Base-by-base conservation (phyloP, 1,140 invertebrate genomes). In the Drosophila nigrodunni region DNA sequence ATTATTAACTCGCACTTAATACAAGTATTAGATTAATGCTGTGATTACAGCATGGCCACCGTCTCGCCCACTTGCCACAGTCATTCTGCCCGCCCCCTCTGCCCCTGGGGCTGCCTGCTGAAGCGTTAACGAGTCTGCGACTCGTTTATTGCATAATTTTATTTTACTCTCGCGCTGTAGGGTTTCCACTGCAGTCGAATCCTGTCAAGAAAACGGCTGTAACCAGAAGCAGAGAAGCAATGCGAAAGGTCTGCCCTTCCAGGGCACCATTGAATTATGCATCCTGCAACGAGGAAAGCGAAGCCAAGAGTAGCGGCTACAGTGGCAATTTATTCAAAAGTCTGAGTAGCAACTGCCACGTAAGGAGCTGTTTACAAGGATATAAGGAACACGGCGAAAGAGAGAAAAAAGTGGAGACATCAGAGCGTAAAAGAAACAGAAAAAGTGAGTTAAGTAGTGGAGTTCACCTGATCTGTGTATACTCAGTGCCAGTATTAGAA, bases 11-110 rank as follows among this genome's bases (percentile, higher is more conserved):
- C 60, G 47, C 75, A 70, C 79, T 80, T 71, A 83, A 74, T 54
- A 77, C 77, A 62, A 50, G 80, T 83, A 87, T 83, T 83, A 78
- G 67, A 87, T 87, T 87, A 83, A 83, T 87, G 85, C 64, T 78
- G 67, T 74, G 77, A 88, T 87, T 87, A 80, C 66, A 66, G 44
- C 60, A 49, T 2, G 37, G 50, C 25, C 35, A 52, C 55, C 57
- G 15, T 30, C 15, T 11, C 13, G 43, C 10, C 35, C 21, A 13
- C 46, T 15, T 13, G 15, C 6, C 34, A 46, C 34, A 46, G 11
- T 18, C 18, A 7, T 35, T 58, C 13, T 1, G 18, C 2, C 0
- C 18, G 1, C 18, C 18, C 3, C 8, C 18, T 39, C 2, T 7
- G 10, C 41, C 18, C 7, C 52, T 54, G 35, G 21, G 35, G 21